These are phyloP conservation scores for Halictus rubicundus DNA, from an alignment of 1,140 invertebrate genomes.

Conservation along the genomic window DNA sequence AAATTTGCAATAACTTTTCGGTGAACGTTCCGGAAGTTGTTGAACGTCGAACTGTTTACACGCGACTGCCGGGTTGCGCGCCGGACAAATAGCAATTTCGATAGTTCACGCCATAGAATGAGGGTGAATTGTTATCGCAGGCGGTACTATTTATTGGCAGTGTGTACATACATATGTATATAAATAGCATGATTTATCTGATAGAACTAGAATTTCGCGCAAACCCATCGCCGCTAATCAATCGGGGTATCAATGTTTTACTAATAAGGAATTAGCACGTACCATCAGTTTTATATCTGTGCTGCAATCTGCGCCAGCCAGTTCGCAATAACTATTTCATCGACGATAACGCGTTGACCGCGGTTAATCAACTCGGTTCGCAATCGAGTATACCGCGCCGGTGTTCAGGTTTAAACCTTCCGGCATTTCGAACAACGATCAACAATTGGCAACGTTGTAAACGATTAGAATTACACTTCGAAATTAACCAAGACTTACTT, in stretches of 20 bases:
- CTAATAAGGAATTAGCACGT: constrained; percentile 61
- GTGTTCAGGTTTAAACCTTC: no score
- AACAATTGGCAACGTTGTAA: no score
- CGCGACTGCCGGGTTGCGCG: no score
- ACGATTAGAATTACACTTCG: no score
- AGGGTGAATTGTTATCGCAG: background rate
- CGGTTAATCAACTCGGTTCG: background rate
- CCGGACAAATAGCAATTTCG: background rate
- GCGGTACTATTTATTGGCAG: background rate
- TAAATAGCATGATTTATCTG: constrained; percentile 3
- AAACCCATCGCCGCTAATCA: constrained; percentile 39
- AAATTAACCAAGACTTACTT: no score
- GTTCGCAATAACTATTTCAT: constrained; percentile 33
- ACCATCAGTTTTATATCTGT: constrained; percentile 52
- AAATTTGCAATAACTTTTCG: background rate
- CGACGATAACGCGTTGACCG: background rate
- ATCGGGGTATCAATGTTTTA: constrained; percentile 56
- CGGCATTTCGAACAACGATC: no score
- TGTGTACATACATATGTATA: background rate
- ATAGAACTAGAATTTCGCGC: constrained; percentile 24
- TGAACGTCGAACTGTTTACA: background rate
- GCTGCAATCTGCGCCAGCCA: constrained; percentile 6
- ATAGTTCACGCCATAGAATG: background rate
- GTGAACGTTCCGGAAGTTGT: background rate
- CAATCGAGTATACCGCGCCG: no score